These are phyloP conservation scores for Lymantria dispar DNA, from an alignment of 2,888 invertebrate genomes.

Conservation along the genomic window DNA sequence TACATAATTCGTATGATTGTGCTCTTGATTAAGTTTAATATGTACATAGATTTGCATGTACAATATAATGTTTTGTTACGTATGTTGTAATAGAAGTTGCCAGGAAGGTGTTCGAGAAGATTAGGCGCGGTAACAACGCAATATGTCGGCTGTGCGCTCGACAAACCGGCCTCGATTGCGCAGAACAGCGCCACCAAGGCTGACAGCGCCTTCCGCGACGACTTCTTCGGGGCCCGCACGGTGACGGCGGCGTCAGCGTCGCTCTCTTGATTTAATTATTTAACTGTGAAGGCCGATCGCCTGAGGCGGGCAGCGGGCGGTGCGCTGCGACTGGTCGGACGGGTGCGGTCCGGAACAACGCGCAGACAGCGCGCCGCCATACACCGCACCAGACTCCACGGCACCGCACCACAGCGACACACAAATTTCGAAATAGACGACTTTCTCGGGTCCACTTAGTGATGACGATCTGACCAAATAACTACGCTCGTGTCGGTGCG, in stretches of 20 bases:
- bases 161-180: constrained; percentile 78
- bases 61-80: neutral
- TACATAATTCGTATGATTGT: too few species aligned
- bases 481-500: constrained; percentile 43
- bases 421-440: constrained; percentile 76
- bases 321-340: constrained; percentile 78
- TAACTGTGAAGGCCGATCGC: constrained; percentile 79
- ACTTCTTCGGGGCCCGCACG: constrained; percentile 66
- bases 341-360: constrained; percentile 77
- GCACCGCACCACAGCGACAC: constrained; percentile 76
- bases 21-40: too few species aligned
- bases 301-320: constrained; percentile 76
- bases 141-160: constrained; percentile 49
- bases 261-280: constrained; percentile 78
- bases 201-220: constrained; percentile 75
- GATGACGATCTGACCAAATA: constrained; percentile 61
- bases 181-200: constrained; percentile 79
- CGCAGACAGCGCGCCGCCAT: constrained; percentile 81
- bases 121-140: constrained; percentile 67
- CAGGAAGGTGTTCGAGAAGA: constrained; percentile 63
- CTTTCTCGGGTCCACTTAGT: constrained; percentile 73
- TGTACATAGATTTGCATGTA: neutral
- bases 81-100: constrained; percentile 30
- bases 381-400: constrained; percentile 70
- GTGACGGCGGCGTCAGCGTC: constrained; percentile 46